These are phyloP conservation scores for Pseudomyrmex sp. DNA, from an alignment of 1,140 invertebrate species.

Conservation along the genomic window DNA sequence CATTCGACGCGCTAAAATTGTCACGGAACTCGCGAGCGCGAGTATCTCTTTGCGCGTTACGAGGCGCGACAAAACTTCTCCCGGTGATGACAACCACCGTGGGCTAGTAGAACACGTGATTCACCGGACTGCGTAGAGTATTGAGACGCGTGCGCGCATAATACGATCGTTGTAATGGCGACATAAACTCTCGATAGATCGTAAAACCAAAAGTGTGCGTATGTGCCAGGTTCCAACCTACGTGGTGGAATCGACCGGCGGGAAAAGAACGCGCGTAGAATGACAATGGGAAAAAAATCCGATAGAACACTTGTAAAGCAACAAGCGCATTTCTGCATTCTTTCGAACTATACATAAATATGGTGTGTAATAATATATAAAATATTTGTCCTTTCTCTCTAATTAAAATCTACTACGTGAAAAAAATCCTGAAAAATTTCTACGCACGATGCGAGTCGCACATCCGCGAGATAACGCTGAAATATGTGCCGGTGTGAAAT, in stretches of 20 bases:
- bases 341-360: no score
- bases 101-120: conserved; percentile 66
- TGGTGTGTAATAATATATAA: no score
- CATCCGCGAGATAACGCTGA: not conserved
- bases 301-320: conserved; percentile 2
- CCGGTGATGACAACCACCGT: conserved; percentile 49
- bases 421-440: not conserved
- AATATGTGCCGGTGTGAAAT: conserved; percentile 3
- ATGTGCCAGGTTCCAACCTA: not conserved
- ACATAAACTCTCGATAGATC: conserved; percentile 66
- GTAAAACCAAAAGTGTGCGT: conserved; percentile 58
- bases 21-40: not conserved
- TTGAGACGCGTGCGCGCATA: conserved; percentile 50
- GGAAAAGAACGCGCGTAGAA: conserved; percentile 7
- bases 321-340: not conserved
- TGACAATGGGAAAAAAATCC: conserved; percentile 32
- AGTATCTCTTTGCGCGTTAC: no score
- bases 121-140: conserved; percentile 47
- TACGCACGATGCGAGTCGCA: not conserved
- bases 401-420: not conserved
- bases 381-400: no score
- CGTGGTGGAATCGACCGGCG: not conserved
- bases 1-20: conserved; percentile 24
- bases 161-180: conserved; percentile 43
- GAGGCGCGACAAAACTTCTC: conserved; percentile 59